Evolutionary conservation across 2,797 vertebrate genomes (phyloP), one percentile per base, ranked within the genome.

Genomic region (Fistularia commersonii): DNA sequence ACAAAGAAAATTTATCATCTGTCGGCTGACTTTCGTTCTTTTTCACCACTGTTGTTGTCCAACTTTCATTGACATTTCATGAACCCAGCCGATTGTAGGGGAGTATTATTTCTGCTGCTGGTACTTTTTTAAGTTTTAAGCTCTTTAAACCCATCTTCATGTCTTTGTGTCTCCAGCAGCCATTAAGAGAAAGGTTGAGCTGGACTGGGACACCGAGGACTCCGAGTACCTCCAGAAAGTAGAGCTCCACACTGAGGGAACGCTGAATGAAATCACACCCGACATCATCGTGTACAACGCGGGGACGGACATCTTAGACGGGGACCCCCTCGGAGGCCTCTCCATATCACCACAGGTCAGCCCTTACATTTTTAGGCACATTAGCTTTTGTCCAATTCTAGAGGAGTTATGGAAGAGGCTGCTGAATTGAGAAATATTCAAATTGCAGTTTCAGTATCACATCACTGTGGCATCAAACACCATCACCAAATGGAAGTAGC

Each of bases 121-220:
- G 2, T 23, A 2, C 23, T 23, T 23, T 23, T 23, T 23, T 4
- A 23, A 23, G 23, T 23, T 23, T 23, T 23, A 11, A 2, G 39
- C 14, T n/a, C 14, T 8, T 42, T 14, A 39, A 14, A 12, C 1
- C 3, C 9, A 0, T 8, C 7, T 59, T 3, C 0, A 9, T 51
- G 8, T 40, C 13, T 57, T 2, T 44, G 50, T 52, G 4, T 41
- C 45, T 66, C 3, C 73, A 99, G 96, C 91, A 72, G 96, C 96
- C 66, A 98, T 99, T 74, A 92, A 89, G 64, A 87, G 93, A 61
- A 95, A 87, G 60, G 92, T 98, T 72, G 97, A 99, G 55, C 80
- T 99, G 72, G 95, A 98, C 50, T 97, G 95, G 95, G 95, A 93
- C 32, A 96, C 94, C 0, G 93, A 98, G 69, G 97, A 99, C 34